Evolutionary conservation across 1,140 invertebrate species (phyloP).

Genomic region (Drosophila bocki): DNA sequence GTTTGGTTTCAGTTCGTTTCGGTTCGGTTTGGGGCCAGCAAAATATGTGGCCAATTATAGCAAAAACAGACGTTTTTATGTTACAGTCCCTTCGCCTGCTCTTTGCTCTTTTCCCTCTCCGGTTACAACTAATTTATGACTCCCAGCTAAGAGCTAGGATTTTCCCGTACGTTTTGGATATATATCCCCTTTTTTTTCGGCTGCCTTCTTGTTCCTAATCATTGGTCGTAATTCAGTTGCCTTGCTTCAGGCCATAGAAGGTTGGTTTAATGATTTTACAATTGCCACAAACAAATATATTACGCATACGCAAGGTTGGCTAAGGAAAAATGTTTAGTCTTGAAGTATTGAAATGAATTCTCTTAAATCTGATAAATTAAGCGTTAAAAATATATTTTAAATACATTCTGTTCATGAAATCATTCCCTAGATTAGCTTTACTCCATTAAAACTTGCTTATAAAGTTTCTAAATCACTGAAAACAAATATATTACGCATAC

Average conservation of each 20-base stretch:
- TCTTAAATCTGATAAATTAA: background rate
- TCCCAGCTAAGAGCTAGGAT: constrained; percentile 43
- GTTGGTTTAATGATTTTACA: constrained; percentile 35
- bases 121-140: constrained; percentile 73
- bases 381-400: background rate
- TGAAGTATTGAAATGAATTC: background rate
- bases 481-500: constrained; percentile 11
- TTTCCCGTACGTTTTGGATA: constrained; percentile 48
- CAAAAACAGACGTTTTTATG: constrained; percentile 82
- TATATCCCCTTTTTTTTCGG: constrained; percentile 3
- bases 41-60: constrained; percentile 84
- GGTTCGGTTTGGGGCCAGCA: constrained; percentile 48
- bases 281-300: constrained; percentile 22
- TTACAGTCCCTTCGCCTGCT: constrained; percentile 43
- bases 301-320: constrained; percentile 19
- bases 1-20: constrained; percentile 21
- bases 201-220: constrained; percentile 52
- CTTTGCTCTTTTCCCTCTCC: constrained; percentile 23
- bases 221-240: constrained; percentile 64
- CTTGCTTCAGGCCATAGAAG: background rate
- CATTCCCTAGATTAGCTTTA: background rate
- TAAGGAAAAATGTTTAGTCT: no score
- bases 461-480: background rate
- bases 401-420: background rate
- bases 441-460: constrained; percentile 2